These are phyloP conservation scores for Botia almorhae DNA, from an alignment of 2,797 vertebrate genomes.

Conservation along the genomic window DNA sequence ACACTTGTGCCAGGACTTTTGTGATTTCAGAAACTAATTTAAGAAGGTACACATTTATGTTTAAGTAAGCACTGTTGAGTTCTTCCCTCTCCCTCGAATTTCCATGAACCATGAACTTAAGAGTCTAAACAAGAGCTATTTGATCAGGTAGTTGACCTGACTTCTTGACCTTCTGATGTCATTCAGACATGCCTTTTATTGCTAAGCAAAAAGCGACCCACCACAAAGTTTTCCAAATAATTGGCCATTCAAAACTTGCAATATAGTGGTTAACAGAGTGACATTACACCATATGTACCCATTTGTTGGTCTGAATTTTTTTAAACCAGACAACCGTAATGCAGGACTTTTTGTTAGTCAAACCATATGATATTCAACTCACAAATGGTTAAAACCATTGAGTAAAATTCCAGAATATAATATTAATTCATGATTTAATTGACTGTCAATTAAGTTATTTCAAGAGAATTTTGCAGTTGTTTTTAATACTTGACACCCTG, in stretches of 20 bases:
- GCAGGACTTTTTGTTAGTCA: neutral
- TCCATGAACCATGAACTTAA: constrained; percentile 23
- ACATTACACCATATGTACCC: no score
- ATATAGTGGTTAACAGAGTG: no score
- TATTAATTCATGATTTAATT: neutral
- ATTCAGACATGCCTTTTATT: constrained; percentile 7
- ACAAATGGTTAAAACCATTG: no score
- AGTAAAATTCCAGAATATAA: neutral
- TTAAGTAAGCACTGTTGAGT: no score
- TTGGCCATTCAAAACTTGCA: neutral
- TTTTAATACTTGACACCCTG: neutral
- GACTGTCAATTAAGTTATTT: neutral
- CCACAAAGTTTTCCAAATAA: constrained; percentile 14
- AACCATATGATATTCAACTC: no score
- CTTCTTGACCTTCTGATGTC: constrained; percentile 8
- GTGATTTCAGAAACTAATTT: neutral
- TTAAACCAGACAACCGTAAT: neutral
- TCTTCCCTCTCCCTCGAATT: neutral
- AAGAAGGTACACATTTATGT: neutral
- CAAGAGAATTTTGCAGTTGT: neutral
- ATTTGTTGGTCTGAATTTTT: neutral
- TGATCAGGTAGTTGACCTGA: constrained; percentile 10
- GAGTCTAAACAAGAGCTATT: neutral
- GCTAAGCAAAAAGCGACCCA: neutral
- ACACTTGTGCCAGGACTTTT: neutral